phyloP scores from a whole-genome alignment of 2,888 invertebrate genomes.

The Pterobdella sp. region DNA sequence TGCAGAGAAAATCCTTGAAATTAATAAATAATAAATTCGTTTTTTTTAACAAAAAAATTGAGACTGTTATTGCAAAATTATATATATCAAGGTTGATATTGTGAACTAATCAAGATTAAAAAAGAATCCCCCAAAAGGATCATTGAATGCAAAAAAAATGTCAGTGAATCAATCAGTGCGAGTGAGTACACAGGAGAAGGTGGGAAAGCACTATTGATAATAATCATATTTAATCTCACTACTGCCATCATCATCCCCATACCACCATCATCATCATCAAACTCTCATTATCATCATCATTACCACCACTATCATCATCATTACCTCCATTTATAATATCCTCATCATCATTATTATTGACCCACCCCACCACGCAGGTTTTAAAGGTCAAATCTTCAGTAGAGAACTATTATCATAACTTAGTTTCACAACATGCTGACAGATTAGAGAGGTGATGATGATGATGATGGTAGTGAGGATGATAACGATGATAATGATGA shows the following conservation, averaged over 20 bases:
- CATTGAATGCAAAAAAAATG: no score
- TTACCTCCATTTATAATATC: not conserved
- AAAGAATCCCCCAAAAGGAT: no score
- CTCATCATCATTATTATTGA: not conserved
- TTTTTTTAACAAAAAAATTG: no score
- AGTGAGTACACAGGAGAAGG: no score
- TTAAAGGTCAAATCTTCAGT: slow-evolving; percentile 95
- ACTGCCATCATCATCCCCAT: not conserved
- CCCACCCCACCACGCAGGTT: slow-evolving; percentile 58
- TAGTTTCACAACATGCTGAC: slow-evolving; percentile 93
- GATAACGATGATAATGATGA: not conserved
- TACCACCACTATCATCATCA: not conserved
- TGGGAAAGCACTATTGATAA: no score
- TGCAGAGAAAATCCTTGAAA: no score
- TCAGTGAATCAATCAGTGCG: no score
- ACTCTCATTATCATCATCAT: not conserved
- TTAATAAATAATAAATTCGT: no score
- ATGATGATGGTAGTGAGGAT: not conserved
- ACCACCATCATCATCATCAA: not conserved
- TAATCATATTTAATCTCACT: no score
- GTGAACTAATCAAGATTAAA: no score
- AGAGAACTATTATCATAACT: slow-evolving; percentile 98
- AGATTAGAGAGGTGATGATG: slow-evolving; percentile 73
- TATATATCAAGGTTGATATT: no score
- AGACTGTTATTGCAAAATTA: no score